Percentiles rank a stretch among this genome's conserved stretches.
Evolutionary conservation across 2,113 vertebrate species (phyloP).

Genomic region (Centropus unirufus): DNA sequence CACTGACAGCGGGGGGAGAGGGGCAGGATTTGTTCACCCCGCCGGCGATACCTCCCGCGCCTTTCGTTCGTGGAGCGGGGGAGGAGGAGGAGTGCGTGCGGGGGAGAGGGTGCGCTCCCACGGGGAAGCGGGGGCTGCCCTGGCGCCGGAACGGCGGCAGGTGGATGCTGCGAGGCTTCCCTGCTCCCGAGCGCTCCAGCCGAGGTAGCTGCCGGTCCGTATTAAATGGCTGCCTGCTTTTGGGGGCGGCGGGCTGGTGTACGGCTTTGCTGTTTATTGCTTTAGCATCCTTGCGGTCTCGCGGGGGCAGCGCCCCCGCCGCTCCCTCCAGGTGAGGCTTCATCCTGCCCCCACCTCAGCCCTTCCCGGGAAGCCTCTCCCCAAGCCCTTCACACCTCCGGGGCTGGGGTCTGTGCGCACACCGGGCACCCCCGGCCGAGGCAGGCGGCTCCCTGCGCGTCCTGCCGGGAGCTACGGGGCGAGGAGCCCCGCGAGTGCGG

Average conservation of each 20-base stretch:
- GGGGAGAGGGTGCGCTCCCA: too few species aligned
- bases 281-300: neutral
- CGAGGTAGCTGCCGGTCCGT: neutral
- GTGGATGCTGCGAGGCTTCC: neutral
- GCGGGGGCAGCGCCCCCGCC: neutral
- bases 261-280: neutral
- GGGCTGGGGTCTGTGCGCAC: neutral
- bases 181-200: neutral
- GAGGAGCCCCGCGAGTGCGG: neutral
- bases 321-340: neutral
- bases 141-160: neutral
- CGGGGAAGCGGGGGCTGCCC: too few species aligned
- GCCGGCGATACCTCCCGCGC: too few species aligned
- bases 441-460: neutral
- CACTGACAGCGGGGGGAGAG: fast-evolving
- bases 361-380: neutral
- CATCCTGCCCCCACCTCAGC: neutral
- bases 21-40: fast-evolving
- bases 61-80: too few species aligned
- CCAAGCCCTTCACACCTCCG: too few species aligned
- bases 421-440: neutral
- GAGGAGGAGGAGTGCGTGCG: neutral
- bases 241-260: neutral
- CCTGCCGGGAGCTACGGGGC: neutral
- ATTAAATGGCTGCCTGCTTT: slow-evolving; percentile 48